A percentile compares a stretch with the other conserved stretches of the same genome.
These are phyloP conservation scores for Camponotus vicinus DNA, from an alignment of 1,140 invertebrate genomes.

Conservation along the genomic window DNA sequence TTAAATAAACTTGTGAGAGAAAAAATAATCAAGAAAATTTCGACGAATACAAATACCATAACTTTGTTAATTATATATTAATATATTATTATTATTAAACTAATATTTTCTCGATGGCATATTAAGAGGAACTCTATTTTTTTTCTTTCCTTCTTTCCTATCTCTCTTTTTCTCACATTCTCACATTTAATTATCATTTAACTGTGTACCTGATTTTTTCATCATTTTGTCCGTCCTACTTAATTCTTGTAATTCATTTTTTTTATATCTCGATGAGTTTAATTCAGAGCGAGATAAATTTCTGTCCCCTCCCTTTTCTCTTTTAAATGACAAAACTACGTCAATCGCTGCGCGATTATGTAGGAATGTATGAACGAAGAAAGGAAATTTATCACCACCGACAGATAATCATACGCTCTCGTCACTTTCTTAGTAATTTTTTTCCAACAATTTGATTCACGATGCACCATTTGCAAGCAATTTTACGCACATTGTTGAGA, in stretches of 20 bases:
- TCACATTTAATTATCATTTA: too few relatives aligned
- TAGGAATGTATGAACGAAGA: constrained; percentile 5
- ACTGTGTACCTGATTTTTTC: too few relatives aligned
- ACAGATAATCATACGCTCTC: constrained; percentile 29
- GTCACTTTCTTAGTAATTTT: constrained; percentile 14
- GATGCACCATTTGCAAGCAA: background rate
- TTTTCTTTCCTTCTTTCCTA: background rate
- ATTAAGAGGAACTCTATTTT: background rate
- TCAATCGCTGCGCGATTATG: constrained; percentile 13
- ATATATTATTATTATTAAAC: background rate
- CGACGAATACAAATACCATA: background rate
- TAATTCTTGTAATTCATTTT: too few relatives aligned
- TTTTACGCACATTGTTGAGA: background rate
- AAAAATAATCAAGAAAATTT: background rate
- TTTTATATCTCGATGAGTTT: too few relatives aligned
- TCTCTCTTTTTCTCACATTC: background rate
- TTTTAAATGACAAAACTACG: background rate
- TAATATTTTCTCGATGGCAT: background rate
- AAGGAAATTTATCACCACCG: constrained; percentile 13
- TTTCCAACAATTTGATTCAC: constrained; percentile 12
- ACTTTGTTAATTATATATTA: background rate
- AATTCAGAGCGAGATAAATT: too few relatives aligned
- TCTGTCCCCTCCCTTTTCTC: background rate
- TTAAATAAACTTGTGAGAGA: background rate
- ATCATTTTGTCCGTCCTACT: too few relatives aligned